Percentiles rank a stretch among this genome's conserved stretches.
Conservation (phyloP, 1,140 invertebrate genomes). For the Aculops lycopersici region DNA sequence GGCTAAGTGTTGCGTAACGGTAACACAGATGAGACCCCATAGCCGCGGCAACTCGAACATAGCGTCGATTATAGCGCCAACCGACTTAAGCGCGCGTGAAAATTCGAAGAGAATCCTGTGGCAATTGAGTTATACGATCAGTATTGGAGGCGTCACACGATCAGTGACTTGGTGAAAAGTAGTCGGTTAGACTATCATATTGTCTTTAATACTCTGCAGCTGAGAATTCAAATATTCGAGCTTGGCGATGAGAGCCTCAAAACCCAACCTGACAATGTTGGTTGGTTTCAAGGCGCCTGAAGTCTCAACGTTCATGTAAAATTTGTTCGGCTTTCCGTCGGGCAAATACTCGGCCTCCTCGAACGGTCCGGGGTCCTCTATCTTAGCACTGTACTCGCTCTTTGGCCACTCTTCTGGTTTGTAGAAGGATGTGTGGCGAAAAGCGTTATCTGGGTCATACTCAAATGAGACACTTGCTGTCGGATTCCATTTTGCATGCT, state of each 20-base stretch:
- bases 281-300: slow-evolving; percentile 72
- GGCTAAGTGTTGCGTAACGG: no score
- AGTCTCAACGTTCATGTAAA: slow-evolving; percentile 84
- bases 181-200: slow-evolving; percentile 25
- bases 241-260: slow-evolving; percentile 74
- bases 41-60: no score
- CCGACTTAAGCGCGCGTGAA: no score
- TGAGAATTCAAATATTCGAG: slow-evolving; percentile 74
- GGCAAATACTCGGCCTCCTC: slow-evolving; percentile 66
- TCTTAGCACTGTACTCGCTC: slow-evolving; percentile 73
- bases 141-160: no score
- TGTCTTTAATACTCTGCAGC: slow-evolving; percentile 48
- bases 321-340: slow-evolving; percentile 81
- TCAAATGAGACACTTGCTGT: slow-evolving; percentile 91
- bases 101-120: no score
- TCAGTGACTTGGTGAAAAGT: no score
- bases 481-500: slow-evolving; percentile 99
- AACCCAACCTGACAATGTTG: slow-evolving; percentile 80
- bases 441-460: slow-evolving; percentile 93
- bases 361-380: slow-evolving; percentile 28
- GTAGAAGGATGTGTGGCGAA: slow-evolving; percentile 77
- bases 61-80: no score
- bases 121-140: no score
- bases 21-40: no score
- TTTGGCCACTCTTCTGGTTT: slow-evolving; percentile 99